Evolutionary conservation across 2,113 vertebrate genomes (phyloP).

Genomic region (Sarotherodon lohbergeri): DNA sequence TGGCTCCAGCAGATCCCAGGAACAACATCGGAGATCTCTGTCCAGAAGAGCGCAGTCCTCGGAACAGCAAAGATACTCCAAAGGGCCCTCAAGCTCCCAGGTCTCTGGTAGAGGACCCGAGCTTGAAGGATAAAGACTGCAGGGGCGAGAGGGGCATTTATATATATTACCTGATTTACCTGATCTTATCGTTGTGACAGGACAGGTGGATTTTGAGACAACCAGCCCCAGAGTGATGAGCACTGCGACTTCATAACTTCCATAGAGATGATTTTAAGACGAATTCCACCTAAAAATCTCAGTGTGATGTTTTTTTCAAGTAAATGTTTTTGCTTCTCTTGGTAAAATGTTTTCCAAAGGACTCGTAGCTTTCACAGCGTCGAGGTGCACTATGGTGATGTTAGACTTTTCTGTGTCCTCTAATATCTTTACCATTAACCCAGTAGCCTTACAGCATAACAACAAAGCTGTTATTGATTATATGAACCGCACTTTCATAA

Average conservation of each 20-base stretch:
- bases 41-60: rapidly evolving
- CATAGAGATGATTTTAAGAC: rapidly evolving
- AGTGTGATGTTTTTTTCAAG: neutral
- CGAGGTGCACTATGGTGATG: neutral
- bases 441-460: rapidly evolving
- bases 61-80: rapidly evolving
- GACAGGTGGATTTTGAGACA: neutral
- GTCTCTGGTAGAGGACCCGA: neutral
- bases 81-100: neutral
- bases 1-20: rapidly evolving
- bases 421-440: neutral
- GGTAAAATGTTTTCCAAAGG: rapidly evolving
- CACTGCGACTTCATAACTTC: neutral
- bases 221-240: neutral
- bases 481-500: neutral
- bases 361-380: neutral
- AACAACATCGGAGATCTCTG: rapidly evolving
- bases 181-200: rapidly evolving
- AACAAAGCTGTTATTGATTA: neutral
- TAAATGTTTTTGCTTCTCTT: neutral
- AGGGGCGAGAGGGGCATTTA: neutral
- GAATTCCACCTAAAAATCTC: neutral
- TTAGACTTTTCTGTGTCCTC: neutral
- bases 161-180: neutral
- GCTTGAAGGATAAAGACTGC: neutral